Evolutionary conservation across 2,797 vertebrate genomes (phyloP).

Genomic region (Serranus cabrilla): DNA sequence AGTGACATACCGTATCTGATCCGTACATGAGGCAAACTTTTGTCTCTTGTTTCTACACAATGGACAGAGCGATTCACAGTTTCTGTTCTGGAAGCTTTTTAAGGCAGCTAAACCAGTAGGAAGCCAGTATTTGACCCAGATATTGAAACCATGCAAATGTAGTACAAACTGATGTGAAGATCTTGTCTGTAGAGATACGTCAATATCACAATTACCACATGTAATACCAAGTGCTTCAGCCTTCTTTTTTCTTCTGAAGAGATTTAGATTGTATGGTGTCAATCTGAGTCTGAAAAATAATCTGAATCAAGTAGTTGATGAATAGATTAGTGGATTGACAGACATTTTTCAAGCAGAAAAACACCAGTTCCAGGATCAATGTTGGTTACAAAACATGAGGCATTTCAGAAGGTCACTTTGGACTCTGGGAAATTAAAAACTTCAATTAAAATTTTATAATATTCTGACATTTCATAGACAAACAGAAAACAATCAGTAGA

Average conservation of each 20-base stretch:
- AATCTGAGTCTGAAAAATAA: too few species aligned
- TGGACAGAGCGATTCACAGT: not conserved
- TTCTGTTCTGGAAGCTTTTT: not conserved
- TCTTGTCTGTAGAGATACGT: not conserved
- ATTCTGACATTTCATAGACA: not conserved
- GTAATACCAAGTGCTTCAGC: not conserved
- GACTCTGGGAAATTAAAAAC: not conserved
- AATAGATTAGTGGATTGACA: not conserved
- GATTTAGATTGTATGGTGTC: not conserved
- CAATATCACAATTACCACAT: not conserved
- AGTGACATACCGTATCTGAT: conserved; percentile 8
- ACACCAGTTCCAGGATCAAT: not conserved
- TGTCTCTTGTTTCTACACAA: not conserved
- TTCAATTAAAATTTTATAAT: not conserved
- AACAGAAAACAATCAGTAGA: not conserved
- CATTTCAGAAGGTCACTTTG: too few species aligned
- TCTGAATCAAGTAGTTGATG: not conserved
- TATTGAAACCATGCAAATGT: not conserved
- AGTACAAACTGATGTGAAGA: not conserved
- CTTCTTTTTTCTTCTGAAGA: not conserved
- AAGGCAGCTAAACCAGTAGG: not conserved
- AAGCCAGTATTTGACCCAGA: not conserved
- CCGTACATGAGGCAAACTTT: not conserved
- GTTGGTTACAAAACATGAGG: too few species aligned
- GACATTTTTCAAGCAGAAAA: not conserved